phyloP scores from a whole-genome alignment of 1,140 invertebrate genomes.

The Ceratina australensis region DNA sequence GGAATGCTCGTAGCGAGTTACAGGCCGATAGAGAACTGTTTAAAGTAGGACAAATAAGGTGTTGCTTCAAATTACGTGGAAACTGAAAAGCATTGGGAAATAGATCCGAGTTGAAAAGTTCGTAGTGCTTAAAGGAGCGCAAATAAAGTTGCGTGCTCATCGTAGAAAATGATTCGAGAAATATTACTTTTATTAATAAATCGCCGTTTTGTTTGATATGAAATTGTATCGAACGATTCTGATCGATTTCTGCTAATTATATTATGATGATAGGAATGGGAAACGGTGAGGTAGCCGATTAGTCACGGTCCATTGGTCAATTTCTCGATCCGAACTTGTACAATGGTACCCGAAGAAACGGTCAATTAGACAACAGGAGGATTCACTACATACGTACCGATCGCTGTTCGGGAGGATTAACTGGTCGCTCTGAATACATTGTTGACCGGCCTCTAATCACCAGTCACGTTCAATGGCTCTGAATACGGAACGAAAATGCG shows the following conservation, averaged over 20 bases:
- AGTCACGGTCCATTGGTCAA: background rate
- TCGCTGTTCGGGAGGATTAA: constrained; percentile 27
- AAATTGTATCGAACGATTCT: no score
- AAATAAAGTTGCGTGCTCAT: background rate
- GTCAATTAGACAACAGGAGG: constrained; percentile 28
- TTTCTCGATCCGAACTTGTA: constrained; percentile 17
- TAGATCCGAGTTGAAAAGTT: background rate
- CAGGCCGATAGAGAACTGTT: background rate
- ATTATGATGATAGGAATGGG: background rate
- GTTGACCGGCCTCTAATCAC: constrained; percentile 26
- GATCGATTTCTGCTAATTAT: no score
- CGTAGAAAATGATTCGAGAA: background rate
- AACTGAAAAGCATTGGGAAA: background rate
- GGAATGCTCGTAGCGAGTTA: background rate
- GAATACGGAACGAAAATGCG: constrained; percentile 3
- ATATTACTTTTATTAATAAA: background rate
- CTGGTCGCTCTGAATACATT: constrained; percentile 36
- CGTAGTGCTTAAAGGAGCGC: no score
- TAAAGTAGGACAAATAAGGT: no score
- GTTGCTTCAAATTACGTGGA: no score
- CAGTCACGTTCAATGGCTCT: constrained; percentile 7
- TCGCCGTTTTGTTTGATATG: no score
- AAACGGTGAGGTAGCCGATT: background rate
- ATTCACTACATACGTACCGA: constrained; percentile 25
- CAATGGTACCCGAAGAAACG: constrained; percentile 27